Base-by-base conservation (phyloP, 2,797 vertebrate species). In the Craterocephalus amniculus region DNA sequence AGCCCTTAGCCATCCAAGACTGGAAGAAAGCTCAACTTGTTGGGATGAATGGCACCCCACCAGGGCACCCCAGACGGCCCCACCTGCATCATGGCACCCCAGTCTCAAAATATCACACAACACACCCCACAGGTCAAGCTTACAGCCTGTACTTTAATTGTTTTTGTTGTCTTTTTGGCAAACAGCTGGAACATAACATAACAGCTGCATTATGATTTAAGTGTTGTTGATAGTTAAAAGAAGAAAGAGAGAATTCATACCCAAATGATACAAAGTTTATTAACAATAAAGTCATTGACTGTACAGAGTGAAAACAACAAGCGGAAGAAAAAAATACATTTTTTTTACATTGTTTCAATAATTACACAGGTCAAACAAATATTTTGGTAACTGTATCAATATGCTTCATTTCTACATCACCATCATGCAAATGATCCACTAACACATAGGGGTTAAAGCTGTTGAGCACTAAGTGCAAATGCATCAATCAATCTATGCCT, bases 231-330 rank as follows among this genome's bases (percentile, higher is more conserved):
- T 18, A 10, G 26, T 22, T 22, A 36, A n/a, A 49, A 7, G 3
- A 9, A 43, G 3, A 64, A 59, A 2, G 40, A 68, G 11, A 20
- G 48, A 4, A 57, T 11, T 63, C 54, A 22, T 45, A 64, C 38
- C 16, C 7, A 66, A 68, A 74, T 69, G 60, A 26, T 60, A 77
- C 26, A 71, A 57, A 0, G 1, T 83, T 85, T 83, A 83, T 81
- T 80, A 35, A 61, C 27, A 60, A 67, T 72, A 34, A 70, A 76
- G 27, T 40, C 59, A 83, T 68, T 26, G 10, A 27, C 54, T 85
- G 45, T 82, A 72, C 66, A 81, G 8, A 4, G 32, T 57, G 27
- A 64, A 79, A 24, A 24, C 26, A 63, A 22, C 4, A 12, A 35
- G 16, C 16, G 2, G 49, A 31, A 29, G 14, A 49, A 49, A 70